These are phyloP conservation scores for Cochlearius cochlearius DNA, from an alignment of 2,113 vertebrate species.

Conservation along the genomic window DNA sequence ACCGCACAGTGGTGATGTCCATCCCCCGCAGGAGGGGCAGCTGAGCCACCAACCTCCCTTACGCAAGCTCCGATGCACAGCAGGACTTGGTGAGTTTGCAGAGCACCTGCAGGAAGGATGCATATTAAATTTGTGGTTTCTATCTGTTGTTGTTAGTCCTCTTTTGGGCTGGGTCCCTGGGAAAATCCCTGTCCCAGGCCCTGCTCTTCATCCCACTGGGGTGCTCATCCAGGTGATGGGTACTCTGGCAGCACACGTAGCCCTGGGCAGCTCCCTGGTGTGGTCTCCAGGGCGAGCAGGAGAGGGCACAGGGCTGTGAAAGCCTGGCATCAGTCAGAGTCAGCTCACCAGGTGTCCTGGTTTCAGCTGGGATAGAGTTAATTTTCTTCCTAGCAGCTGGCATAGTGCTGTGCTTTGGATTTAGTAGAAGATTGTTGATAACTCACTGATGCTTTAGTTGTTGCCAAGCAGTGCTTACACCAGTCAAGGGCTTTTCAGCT, in stretches of 20 bases:
- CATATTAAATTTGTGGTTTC: background rate
- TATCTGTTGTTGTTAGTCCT: background rate
- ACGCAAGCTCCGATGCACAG: rapidly evolving
- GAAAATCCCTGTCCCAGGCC: background rate
- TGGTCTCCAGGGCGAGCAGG: background rate
- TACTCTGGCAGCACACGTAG: rapidly evolving
- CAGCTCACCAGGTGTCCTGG: background rate
- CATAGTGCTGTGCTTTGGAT: no score
- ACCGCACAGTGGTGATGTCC: background rate
- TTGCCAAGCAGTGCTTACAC: no score
- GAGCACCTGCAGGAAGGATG: background rate
- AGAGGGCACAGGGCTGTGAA: background rate
- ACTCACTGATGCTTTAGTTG: no score
- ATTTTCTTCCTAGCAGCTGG: no score
- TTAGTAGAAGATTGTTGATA: no score
- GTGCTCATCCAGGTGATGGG: background rate
- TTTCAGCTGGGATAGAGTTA: no score
- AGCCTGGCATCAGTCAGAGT: background rate
- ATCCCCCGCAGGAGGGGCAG: rapidly evolving
- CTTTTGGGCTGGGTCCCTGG: background rate
- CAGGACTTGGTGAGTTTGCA: background rate
- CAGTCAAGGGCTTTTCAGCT: no score
- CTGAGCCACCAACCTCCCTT: background rate
- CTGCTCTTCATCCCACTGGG: background rate
- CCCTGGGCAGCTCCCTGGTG: background rate